phyloP scores from a whole-genome alignment of 2,888 invertebrate species.

The Trissolcus brochymenae region DNA sequence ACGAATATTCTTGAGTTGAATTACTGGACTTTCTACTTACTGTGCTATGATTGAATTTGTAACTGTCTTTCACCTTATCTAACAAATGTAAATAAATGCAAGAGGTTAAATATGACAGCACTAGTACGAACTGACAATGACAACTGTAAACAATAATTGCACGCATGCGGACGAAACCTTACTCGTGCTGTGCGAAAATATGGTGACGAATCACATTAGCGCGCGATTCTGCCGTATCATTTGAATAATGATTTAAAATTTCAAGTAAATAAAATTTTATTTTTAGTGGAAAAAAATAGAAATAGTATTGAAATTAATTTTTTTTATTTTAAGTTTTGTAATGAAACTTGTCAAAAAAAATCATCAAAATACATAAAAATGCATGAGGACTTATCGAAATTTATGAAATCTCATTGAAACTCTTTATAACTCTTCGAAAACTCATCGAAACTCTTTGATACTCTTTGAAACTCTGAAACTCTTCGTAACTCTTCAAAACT shows the following conservation, averaged over 20 bases:
- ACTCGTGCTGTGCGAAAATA: neutral
- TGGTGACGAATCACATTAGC: neutral
- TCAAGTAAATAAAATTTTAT: neutral
- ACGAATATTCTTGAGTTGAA: neutral
- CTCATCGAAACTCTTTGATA: neutral
- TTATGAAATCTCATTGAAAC: slow-evolving; percentile 1
- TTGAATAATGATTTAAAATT: slow-evolving; percentile 4
- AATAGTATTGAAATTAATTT: neutral
- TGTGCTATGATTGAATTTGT: neutral
- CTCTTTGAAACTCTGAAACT: neutral
- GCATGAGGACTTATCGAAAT: neutral
- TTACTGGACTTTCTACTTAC: neutral
- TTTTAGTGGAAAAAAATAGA: slow-evolving; percentile 1
- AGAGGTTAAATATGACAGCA: neutral
- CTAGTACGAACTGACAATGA: neutral
- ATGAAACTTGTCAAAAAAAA: neutral
- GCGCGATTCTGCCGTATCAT: neutral
- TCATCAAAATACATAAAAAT: neutral
- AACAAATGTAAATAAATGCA: neutral
- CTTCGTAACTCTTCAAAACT: neutral
- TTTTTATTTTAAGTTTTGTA: neutral
- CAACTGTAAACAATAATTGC: neutral
- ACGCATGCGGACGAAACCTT: slow-evolving; percentile 1
- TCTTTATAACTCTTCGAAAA: neutral
- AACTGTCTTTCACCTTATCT: neutral